Percentiles rank a stretch among this genome's conserved stretches.
Evolutionary conservation across 2,113 vertebrate genomes (phyloP).

Genomic region (Laterallus jamaicensis): DNA sequence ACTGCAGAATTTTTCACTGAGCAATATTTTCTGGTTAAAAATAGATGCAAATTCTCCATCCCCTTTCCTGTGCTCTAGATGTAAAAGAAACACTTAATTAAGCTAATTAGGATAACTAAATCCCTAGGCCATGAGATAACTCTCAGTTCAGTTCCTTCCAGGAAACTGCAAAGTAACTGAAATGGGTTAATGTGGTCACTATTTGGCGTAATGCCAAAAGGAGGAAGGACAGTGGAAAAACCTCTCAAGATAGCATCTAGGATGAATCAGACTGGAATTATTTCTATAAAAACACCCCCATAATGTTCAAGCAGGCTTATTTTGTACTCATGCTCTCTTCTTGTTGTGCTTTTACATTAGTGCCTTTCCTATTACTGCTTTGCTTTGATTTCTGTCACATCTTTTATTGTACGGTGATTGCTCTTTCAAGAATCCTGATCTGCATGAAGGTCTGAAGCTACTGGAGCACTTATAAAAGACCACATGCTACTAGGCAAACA

Average conservation of each 20-base stretch:
- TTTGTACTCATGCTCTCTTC: background rate
- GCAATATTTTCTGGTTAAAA: background rate
- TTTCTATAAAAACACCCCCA: background rate
- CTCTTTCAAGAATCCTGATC: background rate
- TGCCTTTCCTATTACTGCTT: background rate
- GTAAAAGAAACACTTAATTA: conserved; percentile 11
- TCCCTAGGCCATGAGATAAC: background rate
- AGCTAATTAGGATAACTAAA: conserved; percentile 13
- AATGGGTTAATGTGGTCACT: background rate
- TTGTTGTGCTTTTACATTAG: background rate
- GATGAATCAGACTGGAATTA: background rate
- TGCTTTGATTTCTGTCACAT: background rate
- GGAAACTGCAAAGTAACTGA: background rate
- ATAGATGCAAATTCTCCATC: background rate
- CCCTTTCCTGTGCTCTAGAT: background rate
- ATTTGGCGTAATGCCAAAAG: background rate
- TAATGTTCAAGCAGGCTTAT: background rate
- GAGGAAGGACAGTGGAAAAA: background rate
- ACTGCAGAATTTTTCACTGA: background rate
- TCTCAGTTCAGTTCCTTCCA: background rate
- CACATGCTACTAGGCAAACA: background rate
- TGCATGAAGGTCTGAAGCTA: background rate
- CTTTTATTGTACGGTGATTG: background rate
- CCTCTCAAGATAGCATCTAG: background rate
- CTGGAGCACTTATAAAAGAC: background rate